Evolutionary conservation across 2,113 vertebrate genomes (phyloP).

Genomic region (Chrysochloris asiatica): DNA sequence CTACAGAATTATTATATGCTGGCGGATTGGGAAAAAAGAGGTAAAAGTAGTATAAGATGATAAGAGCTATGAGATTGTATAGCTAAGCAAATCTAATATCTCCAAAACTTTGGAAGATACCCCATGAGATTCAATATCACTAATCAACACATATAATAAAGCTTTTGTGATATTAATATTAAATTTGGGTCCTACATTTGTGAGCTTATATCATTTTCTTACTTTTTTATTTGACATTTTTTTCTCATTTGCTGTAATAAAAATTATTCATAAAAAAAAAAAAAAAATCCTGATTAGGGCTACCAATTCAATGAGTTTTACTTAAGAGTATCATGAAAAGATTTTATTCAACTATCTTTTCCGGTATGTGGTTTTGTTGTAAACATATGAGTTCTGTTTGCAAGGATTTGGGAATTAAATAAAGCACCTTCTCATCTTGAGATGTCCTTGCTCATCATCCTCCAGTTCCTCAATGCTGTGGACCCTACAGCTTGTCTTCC

Average conservation of each 20-base stretch:
- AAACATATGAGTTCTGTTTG: too few species aligned
- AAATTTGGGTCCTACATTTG: not conserved
- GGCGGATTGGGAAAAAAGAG: not conserved
- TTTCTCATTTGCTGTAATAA: not conserved
- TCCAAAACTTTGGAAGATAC: constrained; percentile 14
- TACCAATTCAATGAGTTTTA: not conserved
- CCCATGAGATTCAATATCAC: constrained; percentile 10
- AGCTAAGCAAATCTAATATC: not conserved
- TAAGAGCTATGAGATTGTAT: not conserved
- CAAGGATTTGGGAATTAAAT: too few species aligned
- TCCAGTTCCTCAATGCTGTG: too few species aligned
- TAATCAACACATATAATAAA: not conserved
- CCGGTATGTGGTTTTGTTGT: too few species aligned
- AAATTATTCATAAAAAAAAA: not conserved
- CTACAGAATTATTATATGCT: not conserved
- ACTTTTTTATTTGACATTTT: not conserved
- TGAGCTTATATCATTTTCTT: constrained; percentile 7
- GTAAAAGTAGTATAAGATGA: constrained; percentile 20
- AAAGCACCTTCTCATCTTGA: too few species aligned
- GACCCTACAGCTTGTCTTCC: too few species aligned
- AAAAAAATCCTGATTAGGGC: not conserved
- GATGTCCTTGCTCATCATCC: too few species aligned
- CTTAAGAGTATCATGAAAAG: too few species aligned
- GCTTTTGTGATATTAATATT: not conserved
- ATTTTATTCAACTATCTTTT: too few species aligned